Evolutionary conservation across 2,113 vertebrate genomes (phyloP), one percentile per base, ranked within the genome.

Genomic region (Empidonax alnorum): DNA sequence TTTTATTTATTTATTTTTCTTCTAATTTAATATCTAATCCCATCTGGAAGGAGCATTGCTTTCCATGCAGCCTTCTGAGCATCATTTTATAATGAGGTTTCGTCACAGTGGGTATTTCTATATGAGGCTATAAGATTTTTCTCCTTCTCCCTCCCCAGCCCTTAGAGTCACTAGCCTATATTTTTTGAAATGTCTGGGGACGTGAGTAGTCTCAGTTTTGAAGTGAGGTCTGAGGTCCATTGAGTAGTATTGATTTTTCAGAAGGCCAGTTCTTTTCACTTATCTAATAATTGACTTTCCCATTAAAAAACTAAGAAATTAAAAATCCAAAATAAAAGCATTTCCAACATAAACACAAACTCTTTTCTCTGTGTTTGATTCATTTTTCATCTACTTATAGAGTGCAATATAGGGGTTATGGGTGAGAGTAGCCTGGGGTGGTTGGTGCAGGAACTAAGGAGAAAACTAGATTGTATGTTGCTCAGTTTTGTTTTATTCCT

Each of bases 81-180:
- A 55, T 61, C 5, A 11, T 84, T 90, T 87, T 75, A 87, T 93
- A 91, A 93, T 91, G 68, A 93, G n/a, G 39, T 87, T 87, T 89
- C 35, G 35, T 82, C 74, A 72, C 81, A 89, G 56, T 47, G 39
- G 84, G 52, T 89, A 41, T 93, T 89, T 25, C 31, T 82, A 16
- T 82, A 89, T 68, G 20, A 68, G 44, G 9, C 21, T 72, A 1
- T 52, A 72, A 47, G 44, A 68, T 30, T 69, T 87, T 93, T 66
- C 24, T 14, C 16, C 27, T 59, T 13, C 10, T 71, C 16, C 14
- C 4, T 49, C 13, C 28, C 30, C 47, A 87, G 7, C 10, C 25
- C 35, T 50, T 87, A 31, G 19, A 80, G 14, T 75, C 69, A 35
- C 33, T 94, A 91, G 39, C 69, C 65, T 94, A 30, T 56, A 66